phyloP scores from a whole-genome alignment of 2,797 vertebrate species.

The Pseudocheirus occidentalis region DNA sequence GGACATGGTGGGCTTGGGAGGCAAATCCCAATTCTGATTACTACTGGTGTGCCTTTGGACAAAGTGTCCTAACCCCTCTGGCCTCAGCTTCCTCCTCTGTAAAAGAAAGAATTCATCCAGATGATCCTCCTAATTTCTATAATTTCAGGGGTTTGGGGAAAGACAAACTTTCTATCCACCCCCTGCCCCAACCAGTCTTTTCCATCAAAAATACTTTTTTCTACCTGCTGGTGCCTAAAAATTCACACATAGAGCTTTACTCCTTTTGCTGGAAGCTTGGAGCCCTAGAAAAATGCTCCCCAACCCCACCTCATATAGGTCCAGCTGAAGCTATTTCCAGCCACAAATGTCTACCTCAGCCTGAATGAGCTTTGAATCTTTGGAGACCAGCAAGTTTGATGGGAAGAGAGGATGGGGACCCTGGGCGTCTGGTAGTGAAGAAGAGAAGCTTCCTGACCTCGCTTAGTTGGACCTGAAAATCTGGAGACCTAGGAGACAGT shows the following conservation, averaged over 20 bases:
- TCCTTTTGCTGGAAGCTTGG: background rate
- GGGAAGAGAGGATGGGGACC: background rate
- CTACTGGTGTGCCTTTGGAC: too few species aligned
- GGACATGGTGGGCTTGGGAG: background rate
- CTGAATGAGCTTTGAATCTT: background rate
- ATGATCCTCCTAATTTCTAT: background rate
- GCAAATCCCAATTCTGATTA: background rate
- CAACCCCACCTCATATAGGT: background rate
- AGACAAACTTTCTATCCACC: background rate
- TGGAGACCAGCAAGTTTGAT: background rate
- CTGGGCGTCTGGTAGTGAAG: background rate
- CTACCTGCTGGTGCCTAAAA: background rate
- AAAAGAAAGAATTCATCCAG: background rate
- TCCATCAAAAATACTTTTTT: background rate
- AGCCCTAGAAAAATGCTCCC: background rate
- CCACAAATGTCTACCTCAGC: background rate
- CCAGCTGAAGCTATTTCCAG: background rate
- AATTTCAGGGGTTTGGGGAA: background rate
- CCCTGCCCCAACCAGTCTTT: background rate
- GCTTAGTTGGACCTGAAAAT: background rate
- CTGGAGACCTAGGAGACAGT: background rate
- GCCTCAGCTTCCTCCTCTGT: background rate
- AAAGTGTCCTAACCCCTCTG: background rate
- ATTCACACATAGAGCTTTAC: background rate
- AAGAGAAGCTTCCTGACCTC: background rate